phyloP scores from a whole-genome alignment of 92 coral and sea anemone genomes.

The Anthopleura xanthogrammica region DNA sequence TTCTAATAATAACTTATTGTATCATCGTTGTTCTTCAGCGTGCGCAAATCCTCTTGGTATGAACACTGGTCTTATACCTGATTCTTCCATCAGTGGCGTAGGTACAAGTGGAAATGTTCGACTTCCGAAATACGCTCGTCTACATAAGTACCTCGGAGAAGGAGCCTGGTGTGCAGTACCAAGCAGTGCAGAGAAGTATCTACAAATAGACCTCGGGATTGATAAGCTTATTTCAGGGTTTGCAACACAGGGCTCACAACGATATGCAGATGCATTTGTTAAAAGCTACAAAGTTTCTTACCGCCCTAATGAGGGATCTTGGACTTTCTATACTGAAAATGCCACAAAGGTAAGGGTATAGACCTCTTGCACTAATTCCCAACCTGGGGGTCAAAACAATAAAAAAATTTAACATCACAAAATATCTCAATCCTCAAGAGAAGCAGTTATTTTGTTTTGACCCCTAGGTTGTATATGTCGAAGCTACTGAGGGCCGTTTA shows the following conservation, averaged over 20 bases:
- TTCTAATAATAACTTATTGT: not conserved
- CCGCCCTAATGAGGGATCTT: constrained; percentile 8
- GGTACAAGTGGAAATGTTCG: constrained; percentile 7
- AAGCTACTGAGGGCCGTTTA: too few relatives aligned
- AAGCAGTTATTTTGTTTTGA: too few relatives aligned
- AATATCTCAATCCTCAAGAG: too few relatives aligned
- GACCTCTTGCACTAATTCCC: too few relatives aligned
- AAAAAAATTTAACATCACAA: too few relatives aligned
- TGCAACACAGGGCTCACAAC: constrained; percentile 55
- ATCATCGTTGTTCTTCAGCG: constrained; percentile 29
- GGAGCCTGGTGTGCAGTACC: constrained; percentile 63
- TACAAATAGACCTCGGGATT: constrained; percentile 55
- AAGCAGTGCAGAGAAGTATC: constrained; percentile 27
- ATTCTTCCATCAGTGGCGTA: constrained; percentile 33
- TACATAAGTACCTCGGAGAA: constrained; percentile 19
- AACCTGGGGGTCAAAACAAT: too few relatives aligned
- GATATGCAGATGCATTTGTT: constrained; percentile 17
- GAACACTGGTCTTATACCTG: constrained; percentile 24
- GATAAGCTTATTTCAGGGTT: constrained; percentile 38
- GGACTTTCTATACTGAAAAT: constrained; percentile 25
- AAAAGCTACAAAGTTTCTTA: constrained; percentile 39
- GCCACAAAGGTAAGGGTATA: constrained; percentile 33
- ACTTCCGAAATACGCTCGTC: constrained; percentile 34
- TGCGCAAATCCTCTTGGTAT: constrained; percentile 56
- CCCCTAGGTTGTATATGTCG: too few relatives aligned